A percentile compares a stretch with the other conserved stretches of the same genome.
Evolutionary conservation across 2,888 invertebrate genomes (phyloP).

Genomic region (Eilema depressum): DNA sequence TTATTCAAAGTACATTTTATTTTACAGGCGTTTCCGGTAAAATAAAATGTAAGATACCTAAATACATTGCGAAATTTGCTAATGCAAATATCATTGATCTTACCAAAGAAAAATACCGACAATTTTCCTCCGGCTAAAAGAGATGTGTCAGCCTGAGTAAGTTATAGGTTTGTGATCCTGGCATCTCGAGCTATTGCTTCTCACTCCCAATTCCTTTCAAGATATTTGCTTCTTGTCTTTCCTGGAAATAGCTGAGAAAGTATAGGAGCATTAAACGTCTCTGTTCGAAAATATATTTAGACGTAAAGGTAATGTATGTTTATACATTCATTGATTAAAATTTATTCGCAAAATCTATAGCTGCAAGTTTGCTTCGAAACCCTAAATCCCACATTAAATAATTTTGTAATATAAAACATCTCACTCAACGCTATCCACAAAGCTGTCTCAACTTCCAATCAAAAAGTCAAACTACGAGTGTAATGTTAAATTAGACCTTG

Average conservation of each 20-base stretch:
- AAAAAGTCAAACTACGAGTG: conserved; percentile 17
- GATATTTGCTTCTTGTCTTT: background rate
- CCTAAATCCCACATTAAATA: background rate
- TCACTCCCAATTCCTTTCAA: background rate
- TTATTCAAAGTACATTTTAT: too few relatives aligned
- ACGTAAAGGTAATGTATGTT: too few relatives aligned
- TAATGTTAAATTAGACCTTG: conserved; percentile 24
- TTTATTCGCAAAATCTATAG: background rate
- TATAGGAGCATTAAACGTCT: background rate
- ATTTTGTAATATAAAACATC: background rate
- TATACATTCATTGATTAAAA: background rate
- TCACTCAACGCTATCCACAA: background rate
- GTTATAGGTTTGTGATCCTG: background rate
- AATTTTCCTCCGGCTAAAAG: background rate
- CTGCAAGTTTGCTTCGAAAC: too few relatives aligned
- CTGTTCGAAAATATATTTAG: background rate
- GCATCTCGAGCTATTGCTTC: background rate
- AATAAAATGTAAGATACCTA: too few relatives aligned
- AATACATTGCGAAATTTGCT: background rate
- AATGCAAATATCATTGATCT: background rate
- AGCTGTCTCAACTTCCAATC: background rate
- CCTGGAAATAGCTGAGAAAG: background rate
- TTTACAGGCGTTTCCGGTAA: too few relatives aligned
- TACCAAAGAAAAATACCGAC: background rate
- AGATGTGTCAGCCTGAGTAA: background rate